These are phyloP conservation scores for Eurytoma adleriae DNA, from an alignment of 2,888 invertebrate genomes.

Conservation along the genomic window DNA sequence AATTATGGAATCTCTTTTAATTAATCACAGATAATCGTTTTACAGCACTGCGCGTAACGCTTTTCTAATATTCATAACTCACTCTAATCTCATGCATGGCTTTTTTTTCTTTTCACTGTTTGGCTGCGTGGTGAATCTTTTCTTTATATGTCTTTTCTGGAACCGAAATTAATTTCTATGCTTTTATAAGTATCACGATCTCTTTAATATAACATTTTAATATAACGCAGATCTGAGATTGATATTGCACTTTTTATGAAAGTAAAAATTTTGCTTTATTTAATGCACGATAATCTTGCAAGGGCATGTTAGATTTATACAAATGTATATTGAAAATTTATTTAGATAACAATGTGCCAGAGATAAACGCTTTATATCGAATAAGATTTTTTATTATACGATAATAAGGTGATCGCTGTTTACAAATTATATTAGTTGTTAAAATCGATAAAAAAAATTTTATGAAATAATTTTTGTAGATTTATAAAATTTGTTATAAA, in stretches of 20 bases:
- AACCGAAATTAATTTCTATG: constrained; percentile 8
- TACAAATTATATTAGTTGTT: constrained; percentile 3
- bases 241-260: constrained; percentile 14
- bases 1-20: too few relatives aligned
- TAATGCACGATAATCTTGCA: constrained; percentile 27
- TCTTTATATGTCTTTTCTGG: constrained; percentile 2
- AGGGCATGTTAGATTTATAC: constrained; percentile 33
- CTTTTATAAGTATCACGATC: constrained; percentile 17
- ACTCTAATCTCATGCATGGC: constrained; percentile 42
- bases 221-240: background rate
- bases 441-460: background rate
- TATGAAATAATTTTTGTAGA: background rate
- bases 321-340: background rate
- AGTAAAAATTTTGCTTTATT: constrained; percentile 12
- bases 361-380: background rate
- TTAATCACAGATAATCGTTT: background rate
- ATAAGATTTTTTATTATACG: constrained; percentile 19
- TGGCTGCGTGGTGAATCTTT: constrained; percentile 3
- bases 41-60: constrained; percentile 21
- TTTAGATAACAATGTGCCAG: background rate
- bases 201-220: constrained; percentile 15
- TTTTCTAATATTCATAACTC: constrained; percentile 1
- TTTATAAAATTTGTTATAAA: constrained; percentile 13
- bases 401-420: constrained; percentile 4
- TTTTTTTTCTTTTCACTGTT: constrained; percentile 25